Percentiles rank a stretch among this genome's conserved stretches.
phyloP scores from a whole-genome alignment of 1,140 invertebrate species.

The Tachypleus tridentatus region DNA sequence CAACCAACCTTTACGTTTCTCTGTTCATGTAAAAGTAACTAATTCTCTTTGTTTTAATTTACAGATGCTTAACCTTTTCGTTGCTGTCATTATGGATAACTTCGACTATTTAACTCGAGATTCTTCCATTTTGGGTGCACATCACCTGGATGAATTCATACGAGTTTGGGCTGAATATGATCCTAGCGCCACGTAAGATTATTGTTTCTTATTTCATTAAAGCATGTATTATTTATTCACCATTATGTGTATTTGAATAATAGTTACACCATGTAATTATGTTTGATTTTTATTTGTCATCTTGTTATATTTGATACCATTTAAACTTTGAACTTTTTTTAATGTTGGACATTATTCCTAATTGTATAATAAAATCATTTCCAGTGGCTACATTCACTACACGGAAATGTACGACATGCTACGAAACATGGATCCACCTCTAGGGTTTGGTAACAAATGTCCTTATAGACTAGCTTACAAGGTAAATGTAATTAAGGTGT shows the following conservation, averaged over 20 bases:
- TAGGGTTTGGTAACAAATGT: constrained; percentile 99
- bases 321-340: background rate
- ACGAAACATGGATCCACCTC: constrained; percentile 97
- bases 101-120: constrained; percentile 99
- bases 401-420: constrained; percentile 99
- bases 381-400: constrained; percentile 83
- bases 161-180: constrained; percentile 99
- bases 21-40: background rate
- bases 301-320: background rate
- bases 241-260: background rate
- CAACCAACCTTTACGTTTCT: background rate
- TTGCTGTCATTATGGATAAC: constrained; percentile 99
- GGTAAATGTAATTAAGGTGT: constrained; percentile 24
- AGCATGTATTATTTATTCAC: background rate
- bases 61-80: constrained; percentile 98
- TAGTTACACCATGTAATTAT: background rate
- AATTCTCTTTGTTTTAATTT: constrained; percentile 25
- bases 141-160: constrained; percentile 99
- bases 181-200: constrained; percentile 71
- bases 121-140: constrained; percentile 96
- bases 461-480: constrained; percentile 97
- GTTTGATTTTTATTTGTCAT: background rate
- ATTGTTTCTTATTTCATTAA: background rate
- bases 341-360: background rate
- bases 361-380: background rate